phyloP scores from a whole-genome alignment of 1,140 invertebrate species.

The Drosophila biarmipes region DNA sequence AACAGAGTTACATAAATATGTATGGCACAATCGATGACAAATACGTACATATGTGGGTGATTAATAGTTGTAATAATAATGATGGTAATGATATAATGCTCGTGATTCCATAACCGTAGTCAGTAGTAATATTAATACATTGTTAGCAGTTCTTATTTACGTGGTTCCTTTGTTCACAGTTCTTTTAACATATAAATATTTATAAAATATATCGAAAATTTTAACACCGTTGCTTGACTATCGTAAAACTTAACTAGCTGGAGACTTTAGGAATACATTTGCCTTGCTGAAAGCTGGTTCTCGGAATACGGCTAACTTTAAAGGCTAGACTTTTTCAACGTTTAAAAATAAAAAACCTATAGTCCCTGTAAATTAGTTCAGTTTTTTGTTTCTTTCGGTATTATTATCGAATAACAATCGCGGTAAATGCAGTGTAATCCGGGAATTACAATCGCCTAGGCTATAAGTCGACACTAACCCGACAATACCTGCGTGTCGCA shows the following conservation, averaged over 20 bases:
- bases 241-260: constrained; percentile 64
- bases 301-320: constrained; percentile 29
- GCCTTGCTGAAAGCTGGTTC: constrained; percentile 6
- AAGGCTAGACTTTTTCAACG: constrained; percentile 9
- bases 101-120: constrained; percentile 35
- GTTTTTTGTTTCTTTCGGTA: neutral
- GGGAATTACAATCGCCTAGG: constrained; percentile 17
- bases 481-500: constrained; percentile 24
- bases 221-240: constrained; percentile 43
- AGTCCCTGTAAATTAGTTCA: constrained; percentile 15
- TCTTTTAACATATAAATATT: constrained; percentile 60
- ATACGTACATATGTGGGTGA: constrained; percentile 45
- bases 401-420: constrained; percentile 7
- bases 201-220: constrained; percentile 73
- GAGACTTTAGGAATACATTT: constrained; percentile 41
- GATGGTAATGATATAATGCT: constrained; percentile 43
- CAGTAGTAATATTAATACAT: constrained; percentile 55
- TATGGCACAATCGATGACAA: constrained; percentile 55
- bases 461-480: constrained; percentile 28
- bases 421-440: constrained; percentile 12
- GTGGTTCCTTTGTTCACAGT: constrained; percentile 15
- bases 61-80: constrained; percentile 18
- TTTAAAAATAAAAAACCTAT: constrained; percentile 10
- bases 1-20: constrained; percentile 52
- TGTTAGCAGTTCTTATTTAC: constrained; percentile 40